Conservation (phyloP, 2,797 vertebrate species). For the Falco novaeseelandiae region DNA sequence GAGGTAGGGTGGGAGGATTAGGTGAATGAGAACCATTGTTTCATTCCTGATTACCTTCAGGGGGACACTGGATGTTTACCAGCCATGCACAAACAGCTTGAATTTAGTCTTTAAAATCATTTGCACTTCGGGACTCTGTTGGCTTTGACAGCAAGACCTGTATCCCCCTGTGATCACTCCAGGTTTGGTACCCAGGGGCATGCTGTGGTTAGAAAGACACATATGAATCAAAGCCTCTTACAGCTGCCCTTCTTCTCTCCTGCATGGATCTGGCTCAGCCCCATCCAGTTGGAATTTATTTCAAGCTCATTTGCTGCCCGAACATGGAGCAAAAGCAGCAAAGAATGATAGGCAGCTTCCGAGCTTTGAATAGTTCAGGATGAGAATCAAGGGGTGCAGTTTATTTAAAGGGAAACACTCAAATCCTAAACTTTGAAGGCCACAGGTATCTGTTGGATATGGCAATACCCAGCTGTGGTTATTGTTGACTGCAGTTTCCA, state of each 20-base stretch:
- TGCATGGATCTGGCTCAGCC: neutral
- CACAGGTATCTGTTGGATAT: neutral
- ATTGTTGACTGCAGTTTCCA: neutral
- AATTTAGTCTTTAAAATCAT: neutral
- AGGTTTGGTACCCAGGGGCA: neutral
- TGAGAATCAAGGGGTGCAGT: neutral
- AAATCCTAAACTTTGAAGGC: neutral
- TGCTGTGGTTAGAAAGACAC: neutral
- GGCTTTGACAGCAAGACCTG: neutral
- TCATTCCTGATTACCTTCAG: neutral
- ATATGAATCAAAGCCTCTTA: neutral
- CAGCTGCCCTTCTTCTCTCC: neutral
- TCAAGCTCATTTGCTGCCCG: neutral
- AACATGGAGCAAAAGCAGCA: neutral
- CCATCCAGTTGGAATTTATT: neutral
- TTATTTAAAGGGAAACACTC: neutral
- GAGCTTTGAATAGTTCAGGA: neutral
- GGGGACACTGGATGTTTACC: neutral
- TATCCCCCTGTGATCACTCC: neutral
- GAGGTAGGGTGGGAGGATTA: neutral
- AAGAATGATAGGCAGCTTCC: neutral
- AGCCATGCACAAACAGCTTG: neutral
- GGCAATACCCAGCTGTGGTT: neutral
- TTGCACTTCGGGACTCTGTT: neutral
- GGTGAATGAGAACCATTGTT: conserved; percentile 42